phyloP scores from a whole-genome alignment of 1,140 invertebrate genomes.

The Trichomalopsis sarcophagae region DNA sequence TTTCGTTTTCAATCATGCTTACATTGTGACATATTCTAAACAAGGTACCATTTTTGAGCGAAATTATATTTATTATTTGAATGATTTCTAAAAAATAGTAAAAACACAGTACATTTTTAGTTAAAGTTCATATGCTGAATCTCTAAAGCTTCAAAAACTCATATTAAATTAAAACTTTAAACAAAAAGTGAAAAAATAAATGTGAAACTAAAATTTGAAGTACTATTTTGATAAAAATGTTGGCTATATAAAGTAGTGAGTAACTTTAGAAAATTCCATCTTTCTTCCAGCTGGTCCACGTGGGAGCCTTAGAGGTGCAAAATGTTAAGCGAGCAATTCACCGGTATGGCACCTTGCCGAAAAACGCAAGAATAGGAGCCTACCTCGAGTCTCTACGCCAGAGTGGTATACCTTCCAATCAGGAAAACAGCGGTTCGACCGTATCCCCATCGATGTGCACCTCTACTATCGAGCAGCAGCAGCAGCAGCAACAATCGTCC shows the following conservation, averaged over 20 bases:
- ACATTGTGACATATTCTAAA: neutral
- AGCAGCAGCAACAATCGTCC: constrained; percentile 34
- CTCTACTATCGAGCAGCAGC: constrained; percentile 64
- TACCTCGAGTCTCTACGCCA: constrained; percentile 94
- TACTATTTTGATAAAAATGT: neutral
- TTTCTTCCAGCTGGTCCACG: constrained; percentile 80
- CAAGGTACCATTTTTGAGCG: neutral
- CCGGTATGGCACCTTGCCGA: constrained; percentile 96
- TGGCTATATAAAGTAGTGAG: neutral
- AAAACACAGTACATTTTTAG: neutral
- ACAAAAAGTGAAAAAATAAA: too few relatives aligned
- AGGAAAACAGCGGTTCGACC: constrained; percentile 68
- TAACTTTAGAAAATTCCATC: neutral
- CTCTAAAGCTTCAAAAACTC: too few relatives aligned
- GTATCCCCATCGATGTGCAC: constrained; percentile 54
- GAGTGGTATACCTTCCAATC: constrained; percentile 78
- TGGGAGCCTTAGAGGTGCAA: constrained; percentile 95
- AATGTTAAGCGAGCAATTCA: constrained; percentile 97
- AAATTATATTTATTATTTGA: neutral
- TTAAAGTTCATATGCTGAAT: neutral
- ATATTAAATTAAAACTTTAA: too few relatives aligned
- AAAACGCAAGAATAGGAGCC: constrained; percentile 95
- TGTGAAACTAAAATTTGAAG: too few relatives aligned
- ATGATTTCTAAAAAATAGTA: neutral
- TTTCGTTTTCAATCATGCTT: neutral